These are phyloP conservation scores for Tangara arthus DNA, from an alignment of 2,797 vertebrate species.

Conservation along the genomic window DNA sequence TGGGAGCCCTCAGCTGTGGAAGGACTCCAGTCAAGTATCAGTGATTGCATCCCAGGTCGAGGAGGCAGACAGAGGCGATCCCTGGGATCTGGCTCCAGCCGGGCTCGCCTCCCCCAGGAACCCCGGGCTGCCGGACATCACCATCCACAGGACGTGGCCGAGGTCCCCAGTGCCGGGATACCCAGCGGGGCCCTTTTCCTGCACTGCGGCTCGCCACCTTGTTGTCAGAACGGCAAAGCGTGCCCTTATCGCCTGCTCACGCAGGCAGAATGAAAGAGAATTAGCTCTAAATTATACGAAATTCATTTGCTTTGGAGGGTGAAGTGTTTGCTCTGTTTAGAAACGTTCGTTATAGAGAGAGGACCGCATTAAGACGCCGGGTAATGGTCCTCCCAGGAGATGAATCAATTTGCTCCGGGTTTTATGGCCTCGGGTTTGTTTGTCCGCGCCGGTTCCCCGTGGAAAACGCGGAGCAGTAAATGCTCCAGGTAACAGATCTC, in stretches of 20 bases:
- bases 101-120: rapidly evolving
- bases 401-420: slow-evolving; percentile 75
- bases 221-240: slow-evolving; percentile 62
- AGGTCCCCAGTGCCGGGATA: slow-evolving; percentile 18
- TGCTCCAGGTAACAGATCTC: not conserved
- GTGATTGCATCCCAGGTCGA: not conserved
- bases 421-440: slow-evolving; percentile 76
- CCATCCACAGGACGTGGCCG: rapidly evolving
- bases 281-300: slow-evolving; percentile 77
- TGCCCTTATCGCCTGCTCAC: slow-evolving; percentile 75
- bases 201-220: not conserved
- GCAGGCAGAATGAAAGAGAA: slow-evolving; percentile 75
- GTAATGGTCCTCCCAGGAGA: slow-evolving; percentile 74
- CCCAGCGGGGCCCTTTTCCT: slow-evolving; percentile 35
- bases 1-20: not conserved
- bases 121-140: rapidly evolving
- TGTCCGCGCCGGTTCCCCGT: not conserved
- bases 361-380: slow-evolving; percentile 70
- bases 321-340: slow-evolving; percentile 72
- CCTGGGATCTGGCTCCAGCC: rapidly evolving
- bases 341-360: slow-evolving; percentile 57
- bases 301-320: slow-evolving; percentile 76
- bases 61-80: rapidly evolving
- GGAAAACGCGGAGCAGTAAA: slow-evolving; percentile 45
- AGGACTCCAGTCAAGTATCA: not conserved